Base-by-base conservation (phyloP, 2,113 vertebrate species). In the Actenoides lindsayi region DNA sequence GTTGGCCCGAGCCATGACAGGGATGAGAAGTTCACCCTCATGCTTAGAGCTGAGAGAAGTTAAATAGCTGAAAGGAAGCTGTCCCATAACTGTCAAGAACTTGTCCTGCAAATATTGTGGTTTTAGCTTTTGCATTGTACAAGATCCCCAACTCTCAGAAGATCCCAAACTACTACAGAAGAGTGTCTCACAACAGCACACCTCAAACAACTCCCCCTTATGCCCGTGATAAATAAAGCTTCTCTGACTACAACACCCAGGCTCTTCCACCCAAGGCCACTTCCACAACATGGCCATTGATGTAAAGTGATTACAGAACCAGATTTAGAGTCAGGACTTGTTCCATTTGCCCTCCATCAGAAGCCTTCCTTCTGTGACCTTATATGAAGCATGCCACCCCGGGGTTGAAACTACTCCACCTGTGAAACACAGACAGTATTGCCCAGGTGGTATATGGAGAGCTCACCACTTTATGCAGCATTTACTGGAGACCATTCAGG, bases 1-100 rank as follows among this genome's bases (percentile, higher is more conserved):
- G 2, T 1, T 33, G 57, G 63, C 31, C 81, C 60, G 50, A 21
- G 14, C 48, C 0, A 24, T n/a, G 60, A 18, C 1, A 1, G 0
- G 10, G 51, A n/a, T 24, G 17, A n/a, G 50, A 48, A 59, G 5
- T 16, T n/a, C 51, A 48, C 33, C 7, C 37, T 60, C 28, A 24
- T 0, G 1, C 70, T 41, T 25, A 30, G 27, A 71, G 2, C 28
- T 10, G 23, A 27, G 31, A 30, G 56, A 10, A 57, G 12, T 10
- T 25, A 30, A 78, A 35, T 0, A 59, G 42, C 10, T 18, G 27
- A 63, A 84, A 86, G 37, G 37, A 51, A 85, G 16, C 56, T 75
- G 54, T 50, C 35, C 84, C 27, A 25, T 13, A 11, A 33, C 7
- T 16, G 54, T 23, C 7, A 15, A 65, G 39, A 17, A 10, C 1